Conservation (phyloP, 2,797 vertebrate species). For the Hafferia zeledoni region DNA sequence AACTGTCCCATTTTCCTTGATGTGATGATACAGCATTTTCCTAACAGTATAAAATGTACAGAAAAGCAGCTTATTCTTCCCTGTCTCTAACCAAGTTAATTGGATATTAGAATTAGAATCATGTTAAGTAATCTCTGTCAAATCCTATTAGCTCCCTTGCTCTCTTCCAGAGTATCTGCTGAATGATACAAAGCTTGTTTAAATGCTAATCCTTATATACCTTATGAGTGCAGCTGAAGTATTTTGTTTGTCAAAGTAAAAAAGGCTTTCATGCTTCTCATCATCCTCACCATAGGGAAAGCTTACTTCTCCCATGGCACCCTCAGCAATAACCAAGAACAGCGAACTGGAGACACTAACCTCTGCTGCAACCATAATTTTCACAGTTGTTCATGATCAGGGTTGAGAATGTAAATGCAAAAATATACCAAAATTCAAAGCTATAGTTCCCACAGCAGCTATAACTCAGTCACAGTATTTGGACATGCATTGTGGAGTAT, state of each 20-base stretch:
- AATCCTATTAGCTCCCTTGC: conserved; percentile 23
- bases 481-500: background rate
- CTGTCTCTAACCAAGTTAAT: background rate
- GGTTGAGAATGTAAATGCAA: conserved; percentile 25
- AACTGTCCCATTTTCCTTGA: background rate
- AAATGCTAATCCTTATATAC: background rate
- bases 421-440: conserved; percentile 9
- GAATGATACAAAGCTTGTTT: background rate
- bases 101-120: conserved; percentile 20
- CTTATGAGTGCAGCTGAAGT: background rate
- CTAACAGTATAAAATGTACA: background rate
- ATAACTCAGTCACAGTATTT: conserved; percentile 45
- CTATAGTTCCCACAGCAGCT: conserved; percentile 24
- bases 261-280: background rate
- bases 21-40: conserved; percentile 3
- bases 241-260: background rate
- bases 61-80: conserved; percentile 14
- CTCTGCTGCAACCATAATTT: background rate
- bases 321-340: background rate
- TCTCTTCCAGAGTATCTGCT: background rate
- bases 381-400: conserved; percentile 1
- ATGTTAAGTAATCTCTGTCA: background rate
- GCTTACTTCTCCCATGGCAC: background rate
- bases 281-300: background rate
- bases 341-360: background rate